These are phyloP conservation scores for Phasianus colchicus DNA, from an alignment of 2,113 vertebrate genomes.

Conservation along the genomic window DNA sequence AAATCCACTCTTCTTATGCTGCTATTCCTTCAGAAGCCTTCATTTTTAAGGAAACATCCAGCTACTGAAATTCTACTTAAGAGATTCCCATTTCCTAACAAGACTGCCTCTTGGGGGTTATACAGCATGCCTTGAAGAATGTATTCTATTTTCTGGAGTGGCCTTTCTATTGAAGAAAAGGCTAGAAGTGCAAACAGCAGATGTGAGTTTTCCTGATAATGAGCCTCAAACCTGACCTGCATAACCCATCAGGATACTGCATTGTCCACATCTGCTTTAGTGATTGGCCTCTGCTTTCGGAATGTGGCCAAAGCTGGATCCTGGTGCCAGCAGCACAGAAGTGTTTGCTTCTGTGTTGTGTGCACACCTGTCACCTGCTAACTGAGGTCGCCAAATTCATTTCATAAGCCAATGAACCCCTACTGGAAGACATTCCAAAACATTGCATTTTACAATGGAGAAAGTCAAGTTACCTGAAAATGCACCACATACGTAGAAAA, in stretches of 20 bases:
- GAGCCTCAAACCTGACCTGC: background rate
- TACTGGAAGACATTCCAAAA: background rate
- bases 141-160: background rate
- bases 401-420: background rate
- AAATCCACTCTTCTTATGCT: background rate
- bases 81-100: background rate
- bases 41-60: background rate
- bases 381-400: background rate
- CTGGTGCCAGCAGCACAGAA: background rate
- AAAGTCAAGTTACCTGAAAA: background rate
- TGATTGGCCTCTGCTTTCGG: background rate
- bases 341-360: accelerated
- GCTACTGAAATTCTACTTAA: background rate
- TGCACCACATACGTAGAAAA: background rate
- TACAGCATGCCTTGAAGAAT: background rate
- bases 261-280: background rate
- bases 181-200: background rate
- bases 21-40: background rate
- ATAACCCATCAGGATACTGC: background rate
- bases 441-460: background rate
- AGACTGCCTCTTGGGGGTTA: background rate
- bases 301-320: background rate
- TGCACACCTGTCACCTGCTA: background rate
- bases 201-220: background rate
- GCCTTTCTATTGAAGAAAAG: background rate